phyloP scores from a whole-genome alignment of 2,797 vertebrate genomes.

The Ceyx erithaca region DNA sequence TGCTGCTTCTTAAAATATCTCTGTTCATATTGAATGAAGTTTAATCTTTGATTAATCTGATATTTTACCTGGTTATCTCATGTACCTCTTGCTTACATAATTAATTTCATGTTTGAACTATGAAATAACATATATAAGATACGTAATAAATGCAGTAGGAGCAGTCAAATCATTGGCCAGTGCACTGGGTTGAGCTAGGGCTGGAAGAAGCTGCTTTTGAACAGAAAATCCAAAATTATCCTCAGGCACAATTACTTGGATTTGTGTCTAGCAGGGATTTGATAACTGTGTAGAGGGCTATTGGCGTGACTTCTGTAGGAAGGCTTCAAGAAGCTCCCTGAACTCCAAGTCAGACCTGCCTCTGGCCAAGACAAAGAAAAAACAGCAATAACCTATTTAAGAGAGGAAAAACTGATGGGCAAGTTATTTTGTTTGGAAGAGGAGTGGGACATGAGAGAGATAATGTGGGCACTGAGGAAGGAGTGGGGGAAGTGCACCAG shows the following conservation, averaged over 20 bases:
- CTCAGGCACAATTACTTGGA: background rate
- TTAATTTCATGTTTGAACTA: background rate
- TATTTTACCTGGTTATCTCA: background rate
- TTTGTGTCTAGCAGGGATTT: background rate
- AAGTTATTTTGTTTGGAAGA: background rate
- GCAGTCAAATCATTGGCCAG: background rate
- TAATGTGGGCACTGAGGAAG: background rate
- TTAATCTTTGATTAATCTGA: conserved; percentile 1
- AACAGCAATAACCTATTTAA: background rate
- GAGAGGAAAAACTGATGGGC: background rate
- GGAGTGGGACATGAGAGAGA: background rate
- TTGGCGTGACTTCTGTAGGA: background rate
- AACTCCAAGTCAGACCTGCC: background rate
- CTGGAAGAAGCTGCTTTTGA: background rate
- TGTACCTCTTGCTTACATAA: background rate
- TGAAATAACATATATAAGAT: background rate
- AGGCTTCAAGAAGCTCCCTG: too few relatives aligned
- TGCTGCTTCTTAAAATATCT: background rate
- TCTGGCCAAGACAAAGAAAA: background rate
- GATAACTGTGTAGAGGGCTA: background rate
- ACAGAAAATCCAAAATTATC: background rate
- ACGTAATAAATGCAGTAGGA: too few relatives aligned
- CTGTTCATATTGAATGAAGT: background rate
- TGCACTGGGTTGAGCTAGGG: background rate
- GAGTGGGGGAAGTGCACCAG: background rate